Conservation (phyloP, 2,888 invertebrate genomes). For the Zeuzera pyrina region DNA sequence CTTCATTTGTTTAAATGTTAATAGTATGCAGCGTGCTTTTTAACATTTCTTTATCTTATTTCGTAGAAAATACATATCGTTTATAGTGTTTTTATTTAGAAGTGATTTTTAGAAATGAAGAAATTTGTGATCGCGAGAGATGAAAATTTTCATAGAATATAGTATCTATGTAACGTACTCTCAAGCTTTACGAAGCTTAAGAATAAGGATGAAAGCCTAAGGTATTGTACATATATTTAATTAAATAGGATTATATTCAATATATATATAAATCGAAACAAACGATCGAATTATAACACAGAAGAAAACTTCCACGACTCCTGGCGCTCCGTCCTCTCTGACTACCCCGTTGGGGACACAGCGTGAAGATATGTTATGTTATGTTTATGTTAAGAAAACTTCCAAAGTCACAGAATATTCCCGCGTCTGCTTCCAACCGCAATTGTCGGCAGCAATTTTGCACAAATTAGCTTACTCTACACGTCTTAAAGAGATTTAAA, state of each 20-base stretch:
- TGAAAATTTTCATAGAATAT: too few species aligned
- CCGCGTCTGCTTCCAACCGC: conserved; percentile 31
- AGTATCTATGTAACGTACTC: too few species aligned
- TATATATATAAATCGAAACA: background rate
- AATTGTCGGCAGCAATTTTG: conserved; percentile 46
- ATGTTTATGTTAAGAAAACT: background rate
- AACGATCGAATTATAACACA: background rate
- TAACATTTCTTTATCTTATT: background rate
- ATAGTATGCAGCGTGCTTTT: background rate
- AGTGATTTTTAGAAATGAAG: background rate
- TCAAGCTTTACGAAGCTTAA: too few species aligned
- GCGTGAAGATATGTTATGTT: too few species aligned
- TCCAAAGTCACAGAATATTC: conserved; percentile 25
- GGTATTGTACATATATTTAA: background rate
- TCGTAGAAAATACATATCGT: background rate
- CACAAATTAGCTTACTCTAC: conserved; percentile 46
- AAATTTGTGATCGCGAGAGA: too few species aligned
- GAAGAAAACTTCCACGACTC: background rate
- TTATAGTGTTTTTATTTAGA: background rate
- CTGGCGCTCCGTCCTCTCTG: too few species aligned
- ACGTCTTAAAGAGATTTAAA: conserved; percentile 33
- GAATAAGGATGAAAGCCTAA: too few species aligned
- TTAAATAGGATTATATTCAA: background rate
- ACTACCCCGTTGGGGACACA: too few species aligned
- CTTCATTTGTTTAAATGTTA: conserved; percentile 1